Evolutionary conservation across 2,113 vertebrate species (phyloP), one percentile per base, ranked within the genome.

Genomic region (Capreolus pygargus): DNA sequence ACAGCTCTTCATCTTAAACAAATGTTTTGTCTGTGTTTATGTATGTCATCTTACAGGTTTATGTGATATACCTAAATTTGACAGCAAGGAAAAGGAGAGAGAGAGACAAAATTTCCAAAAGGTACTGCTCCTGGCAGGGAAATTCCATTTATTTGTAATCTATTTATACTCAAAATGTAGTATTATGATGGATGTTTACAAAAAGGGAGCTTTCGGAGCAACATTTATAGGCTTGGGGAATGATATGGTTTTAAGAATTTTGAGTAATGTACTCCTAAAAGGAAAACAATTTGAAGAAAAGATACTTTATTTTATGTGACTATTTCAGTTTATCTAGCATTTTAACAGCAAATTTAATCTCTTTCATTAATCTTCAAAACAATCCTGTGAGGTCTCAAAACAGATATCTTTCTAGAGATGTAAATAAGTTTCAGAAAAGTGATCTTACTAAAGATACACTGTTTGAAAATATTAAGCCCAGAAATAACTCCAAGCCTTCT

Each of bases 11-110:
- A 67, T 94, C 88, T 96, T 94, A 94, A 95, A 70, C 47, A 91
- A 97, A 87, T 11, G 21, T 30, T 88, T 88, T 86, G 15, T 86
- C 83, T 96, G 55, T 86, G 50, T 95, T 97, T 95, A 94, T 81
- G 55, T 27, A 52, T 90, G 28, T 85, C 30, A 76, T 30, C 23
- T 64, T 90, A 17, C 45, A 95, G 60, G 50, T 86, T 91, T 96
- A 89, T 39, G n/a, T 70, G 43, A 76, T 84, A 11, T 10, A 57
- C 58, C n/a, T 50, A 70, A 70, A 89, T 89, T 93, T 19, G 1
- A 55, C 39, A 94, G 43, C 19, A 84, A 84, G 25, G 57, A 16
- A 55, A 30, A 3, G 0, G 25, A 10, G 39, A n/a, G 5, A 95
- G 16, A 28, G 25, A 45, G 3, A 86, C 2, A 5, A 70, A 60